Conservation (phyloP, 2,113 vertebrate genomes). For the Platichthys flesus region DNA sequence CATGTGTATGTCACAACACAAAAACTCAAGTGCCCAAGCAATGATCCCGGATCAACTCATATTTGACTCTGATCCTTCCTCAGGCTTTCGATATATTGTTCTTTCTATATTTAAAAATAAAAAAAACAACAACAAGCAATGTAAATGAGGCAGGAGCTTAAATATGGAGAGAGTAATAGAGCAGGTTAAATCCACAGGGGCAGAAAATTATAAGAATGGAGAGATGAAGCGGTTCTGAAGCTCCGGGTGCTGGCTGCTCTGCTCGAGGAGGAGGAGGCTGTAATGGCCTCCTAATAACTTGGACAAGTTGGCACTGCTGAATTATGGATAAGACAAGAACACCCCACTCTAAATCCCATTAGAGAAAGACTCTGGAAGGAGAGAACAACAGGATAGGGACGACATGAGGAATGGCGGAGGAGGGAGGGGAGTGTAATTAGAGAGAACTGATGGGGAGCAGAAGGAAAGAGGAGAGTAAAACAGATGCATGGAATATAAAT, state of each 20-base stretch:
- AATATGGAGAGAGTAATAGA: constrained; percentile 3
- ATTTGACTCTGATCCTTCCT: constrained; percentile 2
- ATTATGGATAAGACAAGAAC: constrained; percentile 48
- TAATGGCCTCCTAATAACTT: constrained; percentile 46
- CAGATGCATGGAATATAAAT: background rate
- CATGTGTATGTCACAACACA: background rate
- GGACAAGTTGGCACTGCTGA: constrained; percentile 43
- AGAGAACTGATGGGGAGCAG: constrained; percentile 11
- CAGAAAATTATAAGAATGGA: constrained; percentile 20
- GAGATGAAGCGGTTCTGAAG: constrained; percentile 35
- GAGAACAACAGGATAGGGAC: constrained; percentile 10
- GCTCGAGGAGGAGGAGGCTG: constrained; percentile 5
- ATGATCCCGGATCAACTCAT: background rate
- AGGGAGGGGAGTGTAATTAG: constrained; percentile 11
- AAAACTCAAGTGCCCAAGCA: background rate
- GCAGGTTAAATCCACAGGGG: constrained; percentile 9
- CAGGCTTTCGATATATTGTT: constrained; percentile 3
- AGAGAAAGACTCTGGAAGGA: constrained; percentile 5
- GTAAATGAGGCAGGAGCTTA: constrained; percentile 21
- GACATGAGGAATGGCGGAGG: constrained; percentile 1
- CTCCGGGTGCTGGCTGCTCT: constrained; percentile 2
- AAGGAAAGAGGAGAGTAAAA: constrained; percentile 9
- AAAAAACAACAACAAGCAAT: constrained; percentile 8
- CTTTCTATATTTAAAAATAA: constrained; percentile 19
- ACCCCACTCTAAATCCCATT: constrained; percentile 23